A percentile compares a stretch with the other conserved stretches of the same genome.
Conservation (phyloP, 2,888 invertebrate species). For the Chrysolina americana region DNA sequence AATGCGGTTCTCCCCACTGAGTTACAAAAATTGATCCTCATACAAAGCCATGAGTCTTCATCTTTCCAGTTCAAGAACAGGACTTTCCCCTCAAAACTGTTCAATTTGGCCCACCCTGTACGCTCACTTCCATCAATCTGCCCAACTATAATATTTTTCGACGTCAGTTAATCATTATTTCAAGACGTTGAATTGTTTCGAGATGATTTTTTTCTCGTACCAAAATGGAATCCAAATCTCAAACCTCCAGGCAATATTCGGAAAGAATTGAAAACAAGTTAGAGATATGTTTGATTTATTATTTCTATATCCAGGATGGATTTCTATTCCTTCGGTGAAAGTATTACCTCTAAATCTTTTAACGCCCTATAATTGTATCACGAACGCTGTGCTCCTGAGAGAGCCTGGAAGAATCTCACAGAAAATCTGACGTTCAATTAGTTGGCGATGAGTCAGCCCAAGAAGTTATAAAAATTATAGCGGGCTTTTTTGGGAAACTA, state of each 20-base stretch:
- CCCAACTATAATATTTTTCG: no score
- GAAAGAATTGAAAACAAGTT: slow-evolving; percentile 12
- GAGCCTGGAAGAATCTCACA: slow-evolving; percentile 50
- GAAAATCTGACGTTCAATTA: slow-evolving; percentile 53
- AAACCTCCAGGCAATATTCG: slow-evolving; percentile 25
- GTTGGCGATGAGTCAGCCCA: slow-evolving; percentile 9
- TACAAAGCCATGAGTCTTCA: no score
- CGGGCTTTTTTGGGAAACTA: neutral
- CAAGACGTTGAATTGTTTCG: neutral
- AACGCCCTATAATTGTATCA: slow-evolving; percentile 59
- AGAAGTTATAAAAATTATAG: slow-evolving; percentile 8
- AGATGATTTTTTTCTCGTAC: neutral
- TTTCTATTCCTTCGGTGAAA: slow-evolving; percentile 45
- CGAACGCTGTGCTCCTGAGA: slow-evolving; percentile 50
- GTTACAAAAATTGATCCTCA: no score
- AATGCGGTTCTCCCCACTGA: no score
- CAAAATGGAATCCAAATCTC: neutral
- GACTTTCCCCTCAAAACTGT: no score
- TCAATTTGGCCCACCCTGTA: no score
- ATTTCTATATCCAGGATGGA: slow-evolving; percentile 46
- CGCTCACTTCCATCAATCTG: no score
- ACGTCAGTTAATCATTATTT: neutral
- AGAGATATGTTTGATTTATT: slow-evolving; percentile 49
- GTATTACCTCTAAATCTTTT: slow-evolving; percentile 55
- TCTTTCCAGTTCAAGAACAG: no score